These are phyloP conservation scores for Amblyteles armatorius DNA, from an alignment of 2,888 invertebrate species.

Conservation along the genomic window DNA sequence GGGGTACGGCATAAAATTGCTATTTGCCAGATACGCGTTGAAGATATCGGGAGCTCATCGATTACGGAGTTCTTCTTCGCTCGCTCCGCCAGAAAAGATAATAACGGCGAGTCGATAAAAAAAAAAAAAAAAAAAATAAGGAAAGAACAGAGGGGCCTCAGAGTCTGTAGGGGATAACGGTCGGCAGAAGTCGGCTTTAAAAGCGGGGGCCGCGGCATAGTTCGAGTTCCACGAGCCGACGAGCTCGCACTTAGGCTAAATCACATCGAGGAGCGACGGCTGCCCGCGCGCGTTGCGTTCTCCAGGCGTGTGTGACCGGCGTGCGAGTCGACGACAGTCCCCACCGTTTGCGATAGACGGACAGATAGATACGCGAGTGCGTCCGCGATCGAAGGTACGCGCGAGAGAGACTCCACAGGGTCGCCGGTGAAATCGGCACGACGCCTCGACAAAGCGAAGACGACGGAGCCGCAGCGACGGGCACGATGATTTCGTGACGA, in stretches of 20 bases:
- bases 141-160: background rate
- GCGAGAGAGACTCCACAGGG: background rate
- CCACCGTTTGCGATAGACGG: background rate
- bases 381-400: conserved; percentile 4
- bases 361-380: conserved; percentile 13
- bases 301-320: conserved; percentile 25
- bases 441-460: background rate
- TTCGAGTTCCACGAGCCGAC: conserved; percentile 14
- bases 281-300: background rate
- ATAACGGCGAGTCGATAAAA: conserved; percentile 16
- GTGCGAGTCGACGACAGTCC: conserved; percentile 22
- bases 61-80: conserved; percentile 50
- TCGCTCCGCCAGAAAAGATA: conserved; percentile 28
- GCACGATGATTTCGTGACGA: conserved; percentile 75
- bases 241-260: conserved; percentile 45
- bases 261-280: conserved; percentile 27
- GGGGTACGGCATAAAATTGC: background rate
- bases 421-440: background rate
- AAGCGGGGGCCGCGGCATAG: conserved; percentile 37
- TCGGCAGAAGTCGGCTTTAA: conserved; percentile 34
- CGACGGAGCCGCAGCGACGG: background rate
- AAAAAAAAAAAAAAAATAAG: conserved; percentile 4
- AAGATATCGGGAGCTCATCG: conserved; percentile 57
- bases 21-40: conserved; percentile 6
- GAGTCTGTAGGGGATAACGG: conserved; percentile 16